A percentile compares a stretch with the other conserved stretches of the same genome.
phyloP scores from a whole-genome alignment of 2,888 invertebrate genomes.

The Leucoma salicis region DNA sequence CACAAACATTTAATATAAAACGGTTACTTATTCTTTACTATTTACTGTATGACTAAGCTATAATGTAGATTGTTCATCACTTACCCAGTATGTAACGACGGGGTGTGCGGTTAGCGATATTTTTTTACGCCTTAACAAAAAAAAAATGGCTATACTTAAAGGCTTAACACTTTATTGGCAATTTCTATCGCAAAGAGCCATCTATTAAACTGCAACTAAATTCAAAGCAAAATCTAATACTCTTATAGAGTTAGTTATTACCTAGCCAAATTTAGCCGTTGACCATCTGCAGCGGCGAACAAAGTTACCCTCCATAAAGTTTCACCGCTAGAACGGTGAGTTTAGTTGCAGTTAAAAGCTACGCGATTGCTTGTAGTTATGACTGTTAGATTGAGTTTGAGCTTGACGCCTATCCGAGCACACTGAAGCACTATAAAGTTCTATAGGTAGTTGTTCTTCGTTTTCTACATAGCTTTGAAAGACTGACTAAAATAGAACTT shows the following conservation, averaged over 20 bases:
- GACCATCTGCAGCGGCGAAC: conserved; percentile 36
- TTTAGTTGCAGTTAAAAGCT: conserved; percentile 41
- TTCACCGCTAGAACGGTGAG: conserved; percentile 26
- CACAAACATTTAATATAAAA: too few species aligned
- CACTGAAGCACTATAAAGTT: conserved; percentile 5
- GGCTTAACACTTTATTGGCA: too few species aligned
- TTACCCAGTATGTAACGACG: too few species aligned
- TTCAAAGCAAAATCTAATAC: conserved; percentile 5
- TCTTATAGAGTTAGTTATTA: conserved; percentile 14
- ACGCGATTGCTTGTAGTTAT: conserved; percentile 43
- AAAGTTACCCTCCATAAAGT: conserved; percentile 42
- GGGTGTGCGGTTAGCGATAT: too few species aligned
- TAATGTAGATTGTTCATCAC: too few species aligned
- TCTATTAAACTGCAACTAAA: neutral
- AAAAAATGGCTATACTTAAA: too few species aligned
- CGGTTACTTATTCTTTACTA: too few species aligned
- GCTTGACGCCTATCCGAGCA: conserved; percentile 18
- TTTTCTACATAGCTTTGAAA: neutral
- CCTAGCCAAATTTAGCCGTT: conserved; percentile 27
- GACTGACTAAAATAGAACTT: neutral
- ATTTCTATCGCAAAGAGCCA: too few species aligned
- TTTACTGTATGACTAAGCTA: too few species aligned
- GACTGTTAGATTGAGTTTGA: conserved; percentile 50
- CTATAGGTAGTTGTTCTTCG: conserved; percentile 4
- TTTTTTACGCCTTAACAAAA: too few species aligned